Evolutionary conservation across 2,888 invertebrate species (phyloP).

Genomic region (Rotaria magnacalcarata): DNA sequence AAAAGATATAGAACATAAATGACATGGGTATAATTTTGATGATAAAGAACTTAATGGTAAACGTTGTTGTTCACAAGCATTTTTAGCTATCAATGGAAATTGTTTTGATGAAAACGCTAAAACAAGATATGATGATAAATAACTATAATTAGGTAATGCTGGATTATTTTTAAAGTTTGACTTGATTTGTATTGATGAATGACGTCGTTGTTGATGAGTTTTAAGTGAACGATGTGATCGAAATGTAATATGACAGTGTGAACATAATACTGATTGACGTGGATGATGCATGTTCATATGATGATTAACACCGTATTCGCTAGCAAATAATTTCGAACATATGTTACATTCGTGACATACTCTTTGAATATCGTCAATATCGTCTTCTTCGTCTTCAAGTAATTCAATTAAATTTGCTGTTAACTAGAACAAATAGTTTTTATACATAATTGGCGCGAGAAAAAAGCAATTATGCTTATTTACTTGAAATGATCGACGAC

Average conservation of each 20-base stretch:
- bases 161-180: not conserved
- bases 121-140: conserved; percentile 19
- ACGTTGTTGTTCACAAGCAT: conserved; percentile 17
- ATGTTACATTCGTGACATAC: not conserved
- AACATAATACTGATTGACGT: not conserved
- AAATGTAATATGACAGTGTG: conserved; percentile 12
- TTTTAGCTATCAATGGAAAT: not conserved
- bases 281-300: conserved; percentile 21
- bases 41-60: not conserved
- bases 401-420: conserved; percentile 30
- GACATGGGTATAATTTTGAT: conserved; percentile 21
- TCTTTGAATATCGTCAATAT: not conserved
- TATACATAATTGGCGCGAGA: not conserved
- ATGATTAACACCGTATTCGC: conserved; percentile 23
- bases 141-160: not conserved
- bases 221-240: conserved; percentile 24
- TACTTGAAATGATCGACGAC: not conserved
- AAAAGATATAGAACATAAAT: not conserved
- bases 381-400: not conserved
- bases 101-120: not conserved
- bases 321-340: conserved; percentile 14
- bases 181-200: not conserved
- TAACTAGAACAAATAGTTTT: not conserved
- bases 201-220: conserved; percentile 2
- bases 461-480: not conserved